Conservation (phyloP, 2,113 vertebrate species). For the Colossoma macropomum region DNA sequence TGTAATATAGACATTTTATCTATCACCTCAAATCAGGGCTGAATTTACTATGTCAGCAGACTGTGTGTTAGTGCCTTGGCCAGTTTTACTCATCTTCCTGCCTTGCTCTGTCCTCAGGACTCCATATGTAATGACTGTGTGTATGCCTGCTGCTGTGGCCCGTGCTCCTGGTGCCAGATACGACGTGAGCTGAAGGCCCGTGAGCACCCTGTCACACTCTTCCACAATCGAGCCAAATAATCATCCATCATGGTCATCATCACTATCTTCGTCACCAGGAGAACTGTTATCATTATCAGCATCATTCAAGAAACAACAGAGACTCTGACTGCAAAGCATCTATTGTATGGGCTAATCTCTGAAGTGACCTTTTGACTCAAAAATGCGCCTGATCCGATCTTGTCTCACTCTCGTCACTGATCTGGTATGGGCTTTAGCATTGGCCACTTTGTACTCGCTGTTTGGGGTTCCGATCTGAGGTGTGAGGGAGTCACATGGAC, state of each 20-base stretch:
- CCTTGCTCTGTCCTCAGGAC: constrained; percentile 35
- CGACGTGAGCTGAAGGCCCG: constrained; percentile 48
- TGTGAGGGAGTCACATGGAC: not conserved
- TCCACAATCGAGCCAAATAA: constrained; percentile 43
- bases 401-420: not conserved
- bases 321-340: not conserved
- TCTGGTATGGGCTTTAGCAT: not conserved
- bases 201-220: constrained; percentile 47
- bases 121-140: constrained; percentile 56
- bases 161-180: constrained; percentile 53
- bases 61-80: not conserved
- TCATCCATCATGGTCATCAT: not conserved
- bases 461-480: constrained; percentile 20
- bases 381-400: not conserved
- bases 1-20: no score
- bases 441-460: not conserved
- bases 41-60: not conserved
- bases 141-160: constrained; percentile 50
- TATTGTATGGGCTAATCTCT: not conserved
- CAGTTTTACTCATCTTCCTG: not conserved
- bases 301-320: not conserved
- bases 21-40: no score
- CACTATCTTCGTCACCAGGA: not conserved
- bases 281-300: not conserved
- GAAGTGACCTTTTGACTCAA: not conserved